Evolutionary conservation across 2,113 vertebrate genomes (phyloP), one percentile per base, ranked within the genome.

Genomic region (Lynx canadensis): DNA sequence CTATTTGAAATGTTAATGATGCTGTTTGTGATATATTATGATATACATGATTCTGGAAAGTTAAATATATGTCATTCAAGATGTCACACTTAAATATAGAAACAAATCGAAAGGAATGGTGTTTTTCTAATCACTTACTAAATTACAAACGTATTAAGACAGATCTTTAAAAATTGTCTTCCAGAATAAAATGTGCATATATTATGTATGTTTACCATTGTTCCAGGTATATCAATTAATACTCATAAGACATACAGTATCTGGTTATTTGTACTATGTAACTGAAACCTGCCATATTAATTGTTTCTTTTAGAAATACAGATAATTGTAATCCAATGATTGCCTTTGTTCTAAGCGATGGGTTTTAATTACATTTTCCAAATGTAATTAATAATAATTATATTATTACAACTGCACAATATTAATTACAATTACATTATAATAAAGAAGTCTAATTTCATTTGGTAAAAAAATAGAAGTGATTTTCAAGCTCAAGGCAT

Each of bases 311-410:
- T 97, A 98, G 94, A 98, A 98, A 98, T 98, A 95, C 36, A 97
- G 94, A 98, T 99, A 98, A 98, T 97, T 97, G 85, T 18, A 66
- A 98, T 98, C 93, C 96, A 97, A 95, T 98, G 97, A 98, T 98
- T 98, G 94, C 87, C 96, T 98, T 98, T 98, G 97, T 98, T 98
- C 92, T 87, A 98, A 0, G 4, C 71, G 98, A 98, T 98, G 79
- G 96, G 97, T 98, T 98, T 97, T 98, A 98, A 99, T 98, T 99
- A 98, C 81, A 95, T 98, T 98, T 98, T 45, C 50, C 98, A 98
- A 98, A 98, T 98, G 50, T 98, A 98, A 98, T 99, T 99, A 99
- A 98, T 98, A 98, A 98, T 98, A 98, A 99, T 98, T 98, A 98
- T 94, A 98, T 98, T 98, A 98, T 98, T 99, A 98, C 74, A 98